Evolutionary conservation across 1,140 invertebrate species (phyloP), one percentile per base, ranked within the genome.

Genomic region (Homalodisca vitripennis): DNA sequence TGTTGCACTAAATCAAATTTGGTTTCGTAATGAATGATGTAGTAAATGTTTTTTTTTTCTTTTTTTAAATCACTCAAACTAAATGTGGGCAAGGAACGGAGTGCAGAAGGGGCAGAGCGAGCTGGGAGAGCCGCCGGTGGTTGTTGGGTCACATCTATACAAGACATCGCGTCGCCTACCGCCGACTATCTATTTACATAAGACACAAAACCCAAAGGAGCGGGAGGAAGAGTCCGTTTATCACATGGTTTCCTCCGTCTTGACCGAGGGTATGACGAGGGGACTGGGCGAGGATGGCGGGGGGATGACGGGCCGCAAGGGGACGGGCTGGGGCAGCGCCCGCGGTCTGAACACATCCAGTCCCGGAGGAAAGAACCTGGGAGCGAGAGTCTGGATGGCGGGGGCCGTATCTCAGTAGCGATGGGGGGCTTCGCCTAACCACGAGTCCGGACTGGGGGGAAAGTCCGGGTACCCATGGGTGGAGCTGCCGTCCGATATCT

Each of bases 361-460:
- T 60, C 55, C 55, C 26, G 55, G 55, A 27, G 55, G 55, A 24
- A 60, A 60, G n/a, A 60, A 60, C 2, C 82, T 82, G 67, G 31
- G 69, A 17, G 72, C 70, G 10, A 67, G 69, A 68, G 68, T 67
- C 10, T 73, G 72, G 71, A 71, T 74, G 34, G 20, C 14, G 68
- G 80, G 79, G 78, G 85, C 81, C 86, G 82, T 85, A 64, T 70
- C 55, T 75, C 68, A 76, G 71, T 77, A 77, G 51, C 76, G 73
- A 71, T 76, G 76, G 73, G 85, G 83, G 72, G 86, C 85, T 75
- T 95, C 93, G 51, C 92, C 92, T 26, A 95, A 84, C 93, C 93
- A 95, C 3, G 93, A 95, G 75, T 95, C 93, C 0, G 93, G 93
- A 73, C 92, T 94, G 6, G 94, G 93, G 22, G 93, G 94, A 80